Evolutionary conservation across 2,113 vertebrate genomes (phyloP), one percentile per base, ranked within the genome.

Genomic region (Centrocercus urophasianus): DNA sequence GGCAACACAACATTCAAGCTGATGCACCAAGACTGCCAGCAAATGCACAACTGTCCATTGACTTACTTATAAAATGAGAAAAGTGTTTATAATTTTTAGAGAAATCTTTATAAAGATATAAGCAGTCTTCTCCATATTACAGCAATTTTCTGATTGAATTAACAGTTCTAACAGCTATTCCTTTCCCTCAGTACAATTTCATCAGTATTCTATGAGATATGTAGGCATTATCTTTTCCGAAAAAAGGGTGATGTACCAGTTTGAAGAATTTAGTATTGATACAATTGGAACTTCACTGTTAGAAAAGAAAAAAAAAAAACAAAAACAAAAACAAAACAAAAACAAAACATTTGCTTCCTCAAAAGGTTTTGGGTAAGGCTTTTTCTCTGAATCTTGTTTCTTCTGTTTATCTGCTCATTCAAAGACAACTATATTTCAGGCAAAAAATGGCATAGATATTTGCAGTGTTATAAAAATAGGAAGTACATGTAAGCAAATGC

Each of bases 401-500:
- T 83, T 7, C 7, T 30, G 4, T 38, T 67, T 38, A 11, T 13
- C 6, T 61, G 20, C n/a, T 36, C 10, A 60, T 42, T 71, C 73
- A 56, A 75, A 78, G 6, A 0, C 3, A 63, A 3, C 32, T 42
- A 7, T n/a, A 91, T 82, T 79, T 85, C 85, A 84, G 6, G 17
- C 5, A 38, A 27, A 77, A 25, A 6, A 50, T 8, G 14, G 16
- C 7, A 24, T 3, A 4, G 4, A 18, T 69, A 79, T 69, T 85
- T 89, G 75, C 28, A 50, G 75, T 82, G 25, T 13, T 45, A 25
- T 43, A 64, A 63, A 48, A 8, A 5, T 0, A 45, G 14, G 32
- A 69, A 56, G 25, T 16, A 42, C 0, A 0, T 13, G 30, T 3
- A 64, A 2, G 8, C 34, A 52, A 13, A n/a, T 21, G 6, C 12